Evolutionary conservation across 2,113 vertebrate species (phyloP), one percentile per base, ranked within the genome.

Genomic region (Forbesichthys agassizii): DNA sequence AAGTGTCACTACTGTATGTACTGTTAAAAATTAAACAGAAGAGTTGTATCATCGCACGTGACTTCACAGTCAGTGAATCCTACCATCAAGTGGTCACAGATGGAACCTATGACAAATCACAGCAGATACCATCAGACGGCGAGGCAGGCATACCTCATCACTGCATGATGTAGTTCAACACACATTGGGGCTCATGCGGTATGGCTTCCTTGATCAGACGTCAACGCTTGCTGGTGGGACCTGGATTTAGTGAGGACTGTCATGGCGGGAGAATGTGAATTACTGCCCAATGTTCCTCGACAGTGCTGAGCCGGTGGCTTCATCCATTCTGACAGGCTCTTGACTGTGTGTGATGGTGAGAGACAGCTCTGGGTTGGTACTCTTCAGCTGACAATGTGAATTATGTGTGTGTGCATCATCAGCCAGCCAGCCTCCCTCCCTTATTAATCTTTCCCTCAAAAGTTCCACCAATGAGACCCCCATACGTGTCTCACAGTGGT

Each of bases 371-470:
- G 85, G 84, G 77, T 90, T 78, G 79, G 82, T 18, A 72, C 82
- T 88, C 86, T 83, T 84, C 84, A 88, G 86, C 90, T 92, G 92
- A 92, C 92, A 91, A 88, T 86, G 83, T 91, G 90, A 91, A 91
- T 91, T 91, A 91, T 89, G 82, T 78, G 80, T 80, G 86, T 27
- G 27, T 27, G 27, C 27, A 27, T 27, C 85, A 90, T 90, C 88
- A 89, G 86, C 85, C 88, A 89, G 86, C 85, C 54, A 56, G 54
- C 81, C 80, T 82, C 79, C 66, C 65, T 67, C 79, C 79, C 80
- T 79, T 68, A 81, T 89, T 83, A 89, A 86, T 84, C 86, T 80
- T 69, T 48, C 75, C 58, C 80, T 77, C 77, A 80, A 66, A 79
- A 80, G 79, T 80, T 84, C 71, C 18, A 48, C 49, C 1, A 36